Evolutionary conservation across 1,140 invertebrate species (phyloP).

Genomic region (Trichoplusia ni): DNA sequence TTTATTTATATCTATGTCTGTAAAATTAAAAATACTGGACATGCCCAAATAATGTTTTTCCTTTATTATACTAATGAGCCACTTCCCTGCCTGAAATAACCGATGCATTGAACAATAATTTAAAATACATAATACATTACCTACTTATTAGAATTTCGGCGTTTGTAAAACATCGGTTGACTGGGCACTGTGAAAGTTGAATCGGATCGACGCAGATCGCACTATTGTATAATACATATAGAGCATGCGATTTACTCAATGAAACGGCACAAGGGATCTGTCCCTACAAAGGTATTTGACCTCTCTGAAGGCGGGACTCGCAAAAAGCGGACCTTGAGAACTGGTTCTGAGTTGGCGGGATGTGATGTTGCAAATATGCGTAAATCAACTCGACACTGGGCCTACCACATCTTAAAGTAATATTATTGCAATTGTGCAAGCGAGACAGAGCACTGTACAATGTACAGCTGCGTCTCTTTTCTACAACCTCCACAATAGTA

Average conservation of each 20-base stretch:
- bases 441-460: no score
- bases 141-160: slow-evolving; percentile 5
- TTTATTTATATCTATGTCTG: no score
- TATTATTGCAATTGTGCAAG: no score
- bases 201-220: neutral
- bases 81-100: no score
- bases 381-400: slow-evolving; percentile 28
- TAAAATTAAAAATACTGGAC: no score
- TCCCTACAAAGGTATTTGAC: slow-evolving; percentile 49
- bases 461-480: no score
- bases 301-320: slow-evolving; percentile 49
- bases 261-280: slow-evolving; percentile 36
- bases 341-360: slow-evolving; percentile 46
- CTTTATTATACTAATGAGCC: no score
- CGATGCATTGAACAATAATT: neutral
- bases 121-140: neutral
- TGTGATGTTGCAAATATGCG: slow-evolving; percentile 46
- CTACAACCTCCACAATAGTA: neutral
- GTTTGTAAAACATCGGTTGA: slow-evolving; percentile 6
- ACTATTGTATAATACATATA: slow-evolving; percentile 37
- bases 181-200: slow-evolving; percentile 18
- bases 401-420: no score
- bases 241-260: slow-evolving; percentile 39
- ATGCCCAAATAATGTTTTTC: no score
- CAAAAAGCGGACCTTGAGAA: slow-evolving; percentile 68